Evolutionary conservation across 2,888 invertebrate species (phyloP).

Genomic region (Heliothis peltigera): DNA sequence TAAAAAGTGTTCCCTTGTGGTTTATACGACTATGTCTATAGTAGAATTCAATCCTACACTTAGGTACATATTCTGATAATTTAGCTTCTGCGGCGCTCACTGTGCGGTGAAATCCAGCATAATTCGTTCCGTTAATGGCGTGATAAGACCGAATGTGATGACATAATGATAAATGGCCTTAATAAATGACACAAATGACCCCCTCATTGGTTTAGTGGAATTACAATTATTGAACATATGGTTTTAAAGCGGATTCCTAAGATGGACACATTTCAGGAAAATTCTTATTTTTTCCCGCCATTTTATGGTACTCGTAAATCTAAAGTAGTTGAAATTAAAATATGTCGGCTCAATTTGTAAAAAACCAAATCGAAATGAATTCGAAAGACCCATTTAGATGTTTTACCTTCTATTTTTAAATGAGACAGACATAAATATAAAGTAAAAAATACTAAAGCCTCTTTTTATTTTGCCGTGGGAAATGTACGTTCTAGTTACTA

Average conservation of each 20-base stretch:
- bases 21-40: neutral
- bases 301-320: no score
- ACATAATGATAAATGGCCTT: neutral
- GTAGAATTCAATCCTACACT: no score
- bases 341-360: no score
- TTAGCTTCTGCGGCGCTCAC: neutral
- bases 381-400: neutral
- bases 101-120: constrained; percentile 6
- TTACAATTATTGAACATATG: neutral
- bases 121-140: neutral
- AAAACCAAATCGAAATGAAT: neutral
- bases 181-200: neutral
- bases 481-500: constrained; percentile 16
- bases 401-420: neutral
- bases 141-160: neutral
- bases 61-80: constrained; percentile 6
- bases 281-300: no score
- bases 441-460: constrained; percentile 21
- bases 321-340: no score
- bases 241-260: neutral
- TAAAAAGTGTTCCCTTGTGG: constrained; percentile 4
- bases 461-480: constrained; percentile 31
- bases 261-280: neutral
- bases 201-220: neutral
- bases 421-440: constrained; percentile 13